A percentile compares a stretch with the other conserved stretches of the same genome.
phyloP scores from a whole-genome alignment of 2,113 vertebrate genomes.

The Clarias gariepinus region DNA sequence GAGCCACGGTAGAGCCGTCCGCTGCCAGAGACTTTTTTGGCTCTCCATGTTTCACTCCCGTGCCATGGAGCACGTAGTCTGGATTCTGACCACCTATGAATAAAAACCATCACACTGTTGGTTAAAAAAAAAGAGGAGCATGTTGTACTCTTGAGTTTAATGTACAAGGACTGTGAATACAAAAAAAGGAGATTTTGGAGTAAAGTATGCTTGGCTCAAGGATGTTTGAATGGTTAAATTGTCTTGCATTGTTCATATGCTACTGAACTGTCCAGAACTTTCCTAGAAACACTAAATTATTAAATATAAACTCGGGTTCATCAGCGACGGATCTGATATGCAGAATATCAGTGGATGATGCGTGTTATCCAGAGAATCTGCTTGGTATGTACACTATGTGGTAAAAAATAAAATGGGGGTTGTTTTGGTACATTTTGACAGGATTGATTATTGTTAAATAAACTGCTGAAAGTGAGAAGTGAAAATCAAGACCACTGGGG shows the following conservation, averaged over 20 bases:
- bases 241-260: background rate
- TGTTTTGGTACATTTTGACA: background rate
- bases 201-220: background rate
- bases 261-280: background rate
- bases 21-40: slow-evolving; percentile 73
- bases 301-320: background rate
- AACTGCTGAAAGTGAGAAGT: background rate
- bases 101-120: background rate
- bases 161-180: background rate
- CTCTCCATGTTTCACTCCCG: slow-evolving; percentile 78
- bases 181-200: background rate
- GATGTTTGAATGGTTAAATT: background rate
- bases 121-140: background rate
- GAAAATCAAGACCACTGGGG: background rate
- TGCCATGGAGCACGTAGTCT: slow-evolving; percentile 86
- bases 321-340: background rate
- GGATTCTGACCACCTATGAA: slow-evolving; percentile 78
- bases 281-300: background rate
- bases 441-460: background rate
- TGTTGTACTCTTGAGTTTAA: background rate
- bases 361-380: background rate
- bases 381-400: too few species aligned
- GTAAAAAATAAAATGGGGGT: background rate
- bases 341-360: background rate
- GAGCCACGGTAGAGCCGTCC: slow-evolving; percentile 88